Conservation (phyloP, 2,113 vertebrate genomes). For the Hippoglossus stenolepis region DNA sequence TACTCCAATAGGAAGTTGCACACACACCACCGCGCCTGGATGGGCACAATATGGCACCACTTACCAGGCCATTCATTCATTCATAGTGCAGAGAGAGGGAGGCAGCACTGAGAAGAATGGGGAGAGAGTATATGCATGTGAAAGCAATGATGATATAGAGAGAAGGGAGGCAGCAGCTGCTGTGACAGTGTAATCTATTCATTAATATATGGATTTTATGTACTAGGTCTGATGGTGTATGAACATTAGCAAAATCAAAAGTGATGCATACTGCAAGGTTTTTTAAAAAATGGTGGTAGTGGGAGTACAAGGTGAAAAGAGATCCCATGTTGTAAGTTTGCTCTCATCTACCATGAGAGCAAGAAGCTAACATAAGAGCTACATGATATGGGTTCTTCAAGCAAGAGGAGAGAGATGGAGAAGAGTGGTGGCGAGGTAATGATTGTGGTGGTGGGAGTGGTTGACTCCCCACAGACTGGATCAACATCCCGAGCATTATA, state of each 20-base stretch:
- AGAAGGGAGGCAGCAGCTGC: background rate
- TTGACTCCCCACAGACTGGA: slow-evolving; percentile 59
- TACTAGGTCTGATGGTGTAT: background rate
- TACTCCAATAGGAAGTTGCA: slow-evolving; percentile 70
- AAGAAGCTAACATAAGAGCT: slow-evolving; percentile 44
- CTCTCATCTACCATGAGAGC: slow-evolving; percentile 4
- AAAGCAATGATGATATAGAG: slow-evolving; percentile 23
- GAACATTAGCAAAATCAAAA: background rate
- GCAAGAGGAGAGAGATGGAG: slow-evolving; percentile 17
- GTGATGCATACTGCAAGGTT: background rate
- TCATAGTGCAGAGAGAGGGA: slow-evolving; percentile 47
- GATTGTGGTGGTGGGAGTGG: slow-evolving; percentile 26
- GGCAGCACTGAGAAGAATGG: slow-evolving; percentile 37
- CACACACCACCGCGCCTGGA: slow-evolving; percentile 69
- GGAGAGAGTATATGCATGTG: slow-evolving; percentile 19
- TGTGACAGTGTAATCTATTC: slow-evolving; percentile 17
- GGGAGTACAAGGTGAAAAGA: slow-evolving; percentile 15
- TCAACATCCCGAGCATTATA: slow-evolving; percentile 70
- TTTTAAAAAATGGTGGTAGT: slow-evolving; percentile 1
- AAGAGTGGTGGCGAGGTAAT: slow-evolving; percentile 9
- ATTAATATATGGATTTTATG: background rate
- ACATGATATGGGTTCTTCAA: slow-evolving; percentile 29
- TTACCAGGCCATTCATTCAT: slow-evolving; percentile 75
- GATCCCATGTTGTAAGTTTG: background rate
- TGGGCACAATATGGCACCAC: slow-evolving; percentile 82